A percentile compares a stretch with the other conserved stretches of the same genome.
Conservation (phyloP, 2,888 invertebrate genomes). For the Lottia scabra region DNA sequence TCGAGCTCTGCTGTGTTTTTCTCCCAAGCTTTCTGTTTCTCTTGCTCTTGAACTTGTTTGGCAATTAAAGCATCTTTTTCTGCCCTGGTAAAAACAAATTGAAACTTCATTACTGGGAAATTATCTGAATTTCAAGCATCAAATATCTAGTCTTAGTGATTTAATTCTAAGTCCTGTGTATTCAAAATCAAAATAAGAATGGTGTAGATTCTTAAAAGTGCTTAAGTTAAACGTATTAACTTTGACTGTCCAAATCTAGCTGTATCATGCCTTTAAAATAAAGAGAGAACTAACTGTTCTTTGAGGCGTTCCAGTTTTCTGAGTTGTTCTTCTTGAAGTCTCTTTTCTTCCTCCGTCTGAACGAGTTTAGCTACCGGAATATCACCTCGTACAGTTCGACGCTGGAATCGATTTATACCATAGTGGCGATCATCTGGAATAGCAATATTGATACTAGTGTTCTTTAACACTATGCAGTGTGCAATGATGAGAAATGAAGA, state of each 20-base stretch:
- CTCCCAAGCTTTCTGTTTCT: slow-evolving; percentile 73
- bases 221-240: no score
- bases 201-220: no score
- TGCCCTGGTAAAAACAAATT: slow-evolving; percentile 39
- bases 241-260: no score
- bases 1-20: neutral
- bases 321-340: slow-evolving; percentile 76
- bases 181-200: no score
- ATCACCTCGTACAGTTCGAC: slow-evolving; percentile 83
- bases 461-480: neutral
- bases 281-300: slow-evolving; percentile 45
- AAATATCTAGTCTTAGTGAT: no score
- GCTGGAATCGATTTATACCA: slow-evolving; percentile 80
- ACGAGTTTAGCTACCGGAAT: slow-evolving; percentile 81
- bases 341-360: slow-evolving; percentile 78
- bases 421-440: slow-evolving; percentile 80
- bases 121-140: no score
- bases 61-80: slow-evolving; percentile 67
- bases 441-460: neutral
- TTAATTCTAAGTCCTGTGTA: no score
- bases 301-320: slow-evolving; percentile 58
- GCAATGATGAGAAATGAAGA: no score
- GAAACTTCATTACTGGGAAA: neutral
- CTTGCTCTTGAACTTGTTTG: slow-evolving; percentile 54
- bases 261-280: no score